These are phyloP conservation scores for Alloscopus bannaensis DNA, from an alignment of 2,888 invertebrate species.

Conservation along the genomic window DNA sequence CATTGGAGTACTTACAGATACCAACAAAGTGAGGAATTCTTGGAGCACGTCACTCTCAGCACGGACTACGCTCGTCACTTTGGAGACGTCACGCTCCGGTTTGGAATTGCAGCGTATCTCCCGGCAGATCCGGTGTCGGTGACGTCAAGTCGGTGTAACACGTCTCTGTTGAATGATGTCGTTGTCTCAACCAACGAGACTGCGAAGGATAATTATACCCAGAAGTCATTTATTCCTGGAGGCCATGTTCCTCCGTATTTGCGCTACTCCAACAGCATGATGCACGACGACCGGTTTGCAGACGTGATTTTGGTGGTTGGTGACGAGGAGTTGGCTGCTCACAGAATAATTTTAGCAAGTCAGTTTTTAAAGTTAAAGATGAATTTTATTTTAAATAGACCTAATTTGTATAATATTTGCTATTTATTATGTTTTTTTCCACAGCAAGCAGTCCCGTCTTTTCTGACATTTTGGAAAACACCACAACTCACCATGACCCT, in stretches of 20 bases:
- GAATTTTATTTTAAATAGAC: neutral
- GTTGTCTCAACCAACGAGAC: neutral
- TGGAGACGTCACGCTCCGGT: constrained; percentile 60
- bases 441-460: constrained; percentile 70
- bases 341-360: constrained; percentile 69
- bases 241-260: constrained; percentile 65
- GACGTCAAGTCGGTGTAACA: constrained; percentile 39
- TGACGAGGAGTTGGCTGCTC: constrained; percentile 64
- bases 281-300: constrained; percentile 66
- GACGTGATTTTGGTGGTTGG: constrained; percentile 66
- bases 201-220: constrained; percentile 13
- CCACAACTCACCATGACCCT: too few relatives aligned
- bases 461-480: constrained; percentile 60
- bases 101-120: constrained; percentile 66
- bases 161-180: constrained; percentile 29
- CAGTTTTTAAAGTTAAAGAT: constrained; percentile 7
- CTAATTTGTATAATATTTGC: neutral
- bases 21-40: constrained; percentile 40
- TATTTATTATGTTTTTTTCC: neutral
- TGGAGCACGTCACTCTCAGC: constrained; percentile 44
- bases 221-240: constrained; percentile 20
- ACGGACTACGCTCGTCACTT: constrained; percentile 50
- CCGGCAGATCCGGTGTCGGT: constrained; percentile 64
- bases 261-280: constrained; percentile 62
- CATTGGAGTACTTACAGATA: neutral